Evolutionary conservation across 2,797 vertebrate species (phyloP).

Genomic region (Channallabes apus): DNA sequence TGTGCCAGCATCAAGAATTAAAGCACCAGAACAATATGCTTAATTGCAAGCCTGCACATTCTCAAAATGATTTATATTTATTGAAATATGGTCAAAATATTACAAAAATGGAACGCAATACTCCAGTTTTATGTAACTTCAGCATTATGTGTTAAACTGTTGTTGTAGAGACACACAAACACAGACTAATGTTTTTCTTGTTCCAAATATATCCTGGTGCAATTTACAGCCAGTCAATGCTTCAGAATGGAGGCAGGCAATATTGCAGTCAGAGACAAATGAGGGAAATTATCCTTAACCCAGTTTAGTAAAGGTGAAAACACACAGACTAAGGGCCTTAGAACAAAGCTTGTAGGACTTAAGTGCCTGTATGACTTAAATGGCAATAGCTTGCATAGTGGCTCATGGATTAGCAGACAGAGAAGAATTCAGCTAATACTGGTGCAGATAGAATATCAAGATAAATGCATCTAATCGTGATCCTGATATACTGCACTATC

Average conservation of each 20-base stretch:
- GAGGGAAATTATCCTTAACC: constrained; percentile 55
- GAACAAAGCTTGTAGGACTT: constrained; percentile 42
- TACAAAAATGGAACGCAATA: neutral
- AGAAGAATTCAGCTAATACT: constrained; percentile 68
- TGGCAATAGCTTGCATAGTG: constrained; percentile 59
- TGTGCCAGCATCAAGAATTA: neutral
- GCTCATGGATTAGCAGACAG: constrained; percentile 41
- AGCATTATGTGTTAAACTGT: neutral
- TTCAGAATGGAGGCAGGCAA: constrained; percentile 35
- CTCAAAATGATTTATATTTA: neutral
- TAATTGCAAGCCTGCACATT: neutral
- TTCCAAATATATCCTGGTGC: constrained; percentile 17
- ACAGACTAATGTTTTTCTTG: neutral
- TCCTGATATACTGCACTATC: constrained; percentile 54
- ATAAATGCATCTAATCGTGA: constrained; percentile 67
- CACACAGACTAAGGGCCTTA: constrained; percentile 36
- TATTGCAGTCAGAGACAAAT: constrained; percentile 44
- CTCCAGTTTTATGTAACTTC: neutral
- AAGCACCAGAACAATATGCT: neutral
- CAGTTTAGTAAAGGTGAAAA: constrained; percentile 48
- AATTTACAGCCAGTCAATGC: constrained; percentile 33
- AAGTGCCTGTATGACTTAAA: constrained; percentile 51
- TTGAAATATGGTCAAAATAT: constrained; percentile 5
- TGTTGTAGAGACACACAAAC: neutral
- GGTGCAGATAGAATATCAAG: constrained; percentile 66